A percentile compares a stretch with the other conserved stretches of the same genome.
These are phyloP conservation scores for Mnemiopsis leidyi DNA, from an alignment of 37 sponge, comb jelly and placozoan species.

Conservation along the genomic window DNA sequence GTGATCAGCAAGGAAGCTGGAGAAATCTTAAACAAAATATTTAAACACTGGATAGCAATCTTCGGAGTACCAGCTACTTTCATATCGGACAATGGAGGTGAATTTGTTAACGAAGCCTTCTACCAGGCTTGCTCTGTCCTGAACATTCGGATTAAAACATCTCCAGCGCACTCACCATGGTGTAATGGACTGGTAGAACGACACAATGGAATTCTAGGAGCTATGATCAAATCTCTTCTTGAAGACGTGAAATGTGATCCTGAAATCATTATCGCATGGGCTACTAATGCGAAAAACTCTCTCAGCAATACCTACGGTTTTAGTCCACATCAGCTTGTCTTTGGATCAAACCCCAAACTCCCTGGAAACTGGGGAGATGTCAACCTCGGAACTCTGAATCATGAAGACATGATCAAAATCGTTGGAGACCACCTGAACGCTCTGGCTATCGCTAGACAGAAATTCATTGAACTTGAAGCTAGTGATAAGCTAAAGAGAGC, in stretches of 20 bases:
- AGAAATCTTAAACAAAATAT: not conserved
- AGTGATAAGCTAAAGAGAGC: slow-evolving; percentile 22
- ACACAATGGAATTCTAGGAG: slow-evolving; percentile 6
- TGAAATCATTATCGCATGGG: not conserved
- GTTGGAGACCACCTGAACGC: slow-evolving; percentile 16
- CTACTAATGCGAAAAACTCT: slow-evolving; percentile 38
- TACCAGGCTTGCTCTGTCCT: not conserved
- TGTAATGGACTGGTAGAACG: not conserved
- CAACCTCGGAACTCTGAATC: not conserved
- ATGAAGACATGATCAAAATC: not conserved
- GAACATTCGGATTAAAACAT: not conserved
- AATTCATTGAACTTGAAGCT: slow-evolving; percentile 44
- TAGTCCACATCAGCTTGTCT: slow-evolving; percentile 22
- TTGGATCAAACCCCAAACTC: not conserved
- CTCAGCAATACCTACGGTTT: not conserved
- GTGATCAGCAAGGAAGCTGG: not conserved
- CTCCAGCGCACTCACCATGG: slow-evolving; percentile 20
- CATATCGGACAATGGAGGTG: slow-evolving; percentile 43
- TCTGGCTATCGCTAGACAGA: not conserved
- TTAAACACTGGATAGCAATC: not conserved
- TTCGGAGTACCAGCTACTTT: not conserved
- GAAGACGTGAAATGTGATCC: not conserved
- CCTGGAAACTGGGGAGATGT: not conserved
- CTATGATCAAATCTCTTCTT: not conserved
- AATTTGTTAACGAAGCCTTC: slow-evolving; percentile 2